Base-by-base conservation (phyloP, 2,888 invertebrate species). In the Trachelus iudaicus region DNA sequence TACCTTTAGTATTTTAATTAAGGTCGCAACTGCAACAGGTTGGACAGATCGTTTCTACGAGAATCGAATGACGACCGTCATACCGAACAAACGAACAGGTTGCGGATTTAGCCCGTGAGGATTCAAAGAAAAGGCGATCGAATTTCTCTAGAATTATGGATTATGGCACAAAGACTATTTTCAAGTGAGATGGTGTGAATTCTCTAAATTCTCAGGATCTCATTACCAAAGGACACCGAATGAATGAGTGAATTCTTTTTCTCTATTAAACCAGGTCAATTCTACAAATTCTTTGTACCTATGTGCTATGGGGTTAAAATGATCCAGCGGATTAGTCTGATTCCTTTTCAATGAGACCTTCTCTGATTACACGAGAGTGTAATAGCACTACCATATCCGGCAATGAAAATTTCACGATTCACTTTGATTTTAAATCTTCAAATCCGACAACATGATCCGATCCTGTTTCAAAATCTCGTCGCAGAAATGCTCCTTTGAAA, bases 181-280 rank as follows among this genome's bases (percentile, higher is more conserved):
- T 56, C 23, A 23, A 56, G 56, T 56, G 23, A 56, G 9, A 56
- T 23, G 23, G 56, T 56, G 56, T 76, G n/a, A 13, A 37, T 56
- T 56, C 56, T 23, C 9, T 0, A 56, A 6, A 9, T 56, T 23
- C 56, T 56, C 9, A 23, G 23, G 56, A 56, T 56, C 71, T 31
- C 71, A 15, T 71, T 71, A 71, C 71, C 71, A 71, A 71, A 71
- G 56, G 56, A 56, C 23, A 56, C 56, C 56, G 56, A 56, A 56
- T 9, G 56, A 56, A 56, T 23, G 23, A 56, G 9, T 9, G 56
- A 6, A 56, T 56, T 56, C 23, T 56, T 40, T 40, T 40, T 56
- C 23, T 56, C 56, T 56, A 23, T 56, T 56, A 9, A 56, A 56
- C 23, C 56, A 56, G 56, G 56, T 23, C 56, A 56, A 56, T 56